Base-by-base conservation (phyloP, 2,797 vertebrate genomes). In the Cynopterus sphinx region DNA sequence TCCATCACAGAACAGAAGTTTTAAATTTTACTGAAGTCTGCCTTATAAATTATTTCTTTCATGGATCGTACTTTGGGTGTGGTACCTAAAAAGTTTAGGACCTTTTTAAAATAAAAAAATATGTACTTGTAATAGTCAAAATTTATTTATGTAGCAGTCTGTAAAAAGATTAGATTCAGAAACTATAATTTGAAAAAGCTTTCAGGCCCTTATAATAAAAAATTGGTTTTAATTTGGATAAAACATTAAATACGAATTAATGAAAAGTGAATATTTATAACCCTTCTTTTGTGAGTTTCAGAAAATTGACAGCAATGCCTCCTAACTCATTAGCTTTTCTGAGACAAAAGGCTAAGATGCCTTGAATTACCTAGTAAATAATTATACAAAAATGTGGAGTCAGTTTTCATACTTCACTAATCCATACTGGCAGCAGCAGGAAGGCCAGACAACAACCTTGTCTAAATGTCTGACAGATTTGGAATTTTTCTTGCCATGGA, bases 211-310 rank as follows among this genome's bases (percentile, higher is more conserved):
- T 91, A 43, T 70, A 65, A 46, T 87, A 31, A 36, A 95, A 31
- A 36, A 95, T 94, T 97, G 92, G 5, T 63, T 97, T 97, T 0
- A 0, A 87, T 97, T 97, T 95, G 82, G 7, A 65, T 90, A 82
- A 94, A 63, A 21, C 11, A 71, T 82, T 97, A 95, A 87, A 91
- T 77, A 96, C 90, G 70, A 84, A 65, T 82, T 94, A 73, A 84
- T 96, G 28, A 88, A 88, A 98, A 97, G 93, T 82, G 71, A 91
- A 97, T 97, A 96, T 97, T 97, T 97, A 87, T 90, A 94, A 92
- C 57, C 83, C 59, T 81, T 92, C 55, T 97, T 84, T 96, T 79
- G 28, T 75, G 67, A 96, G 89, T 97, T 96, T 81, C 97, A 92
- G 96, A 97, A 97, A 97, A 96, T 87, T 98, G 96, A 92, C 93